Percentiles rank a stretch among this genome's conserved stretches.
phyloP scores from a whole-genome alignment of 2,797 vertebrate genomes.

The Pseudochirops cupreus region DNA sequence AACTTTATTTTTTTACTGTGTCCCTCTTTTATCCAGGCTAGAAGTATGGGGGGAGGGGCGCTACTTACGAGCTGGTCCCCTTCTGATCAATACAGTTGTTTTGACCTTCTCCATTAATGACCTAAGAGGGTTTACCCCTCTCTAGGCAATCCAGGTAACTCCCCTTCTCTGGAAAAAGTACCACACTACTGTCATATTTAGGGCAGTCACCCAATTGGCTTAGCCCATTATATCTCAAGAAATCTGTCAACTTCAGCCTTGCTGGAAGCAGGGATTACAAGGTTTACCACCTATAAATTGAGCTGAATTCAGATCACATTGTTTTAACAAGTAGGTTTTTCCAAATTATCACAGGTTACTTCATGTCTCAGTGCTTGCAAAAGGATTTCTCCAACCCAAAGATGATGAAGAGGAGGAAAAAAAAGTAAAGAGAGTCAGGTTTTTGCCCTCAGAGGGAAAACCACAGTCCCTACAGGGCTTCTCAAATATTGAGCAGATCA shows the following conservation, averaged over 20 bases:
- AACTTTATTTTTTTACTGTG: background rate
- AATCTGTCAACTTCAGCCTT: background rate
- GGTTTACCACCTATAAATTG: background rate
- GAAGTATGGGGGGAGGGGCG: background rate
- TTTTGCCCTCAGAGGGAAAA: background rate
- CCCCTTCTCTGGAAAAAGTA: background rate
- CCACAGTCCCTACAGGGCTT: background rate
- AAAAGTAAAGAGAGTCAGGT: background rate
- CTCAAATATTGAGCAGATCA: background rate
- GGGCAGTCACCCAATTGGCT: background rate
- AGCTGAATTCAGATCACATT: background rate
- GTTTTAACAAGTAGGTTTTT: background rate
- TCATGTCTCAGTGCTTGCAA: background rate
- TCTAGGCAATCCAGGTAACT: background rate
- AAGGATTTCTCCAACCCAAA: background rate
- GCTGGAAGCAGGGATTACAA: background rate
- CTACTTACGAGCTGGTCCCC: background rate
- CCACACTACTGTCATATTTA: background rate
- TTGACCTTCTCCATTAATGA: background rate
- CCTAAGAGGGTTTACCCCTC: background rate
- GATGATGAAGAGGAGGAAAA: background rate
- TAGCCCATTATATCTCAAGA: background rate
- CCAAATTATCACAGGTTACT: background rate
- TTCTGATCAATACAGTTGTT: background rate
- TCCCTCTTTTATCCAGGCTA: background rate